phyloP scores from a whole-genome alignment of 2,113 vertebrate genomes.

The Scophthalmus maximus region DNA sequence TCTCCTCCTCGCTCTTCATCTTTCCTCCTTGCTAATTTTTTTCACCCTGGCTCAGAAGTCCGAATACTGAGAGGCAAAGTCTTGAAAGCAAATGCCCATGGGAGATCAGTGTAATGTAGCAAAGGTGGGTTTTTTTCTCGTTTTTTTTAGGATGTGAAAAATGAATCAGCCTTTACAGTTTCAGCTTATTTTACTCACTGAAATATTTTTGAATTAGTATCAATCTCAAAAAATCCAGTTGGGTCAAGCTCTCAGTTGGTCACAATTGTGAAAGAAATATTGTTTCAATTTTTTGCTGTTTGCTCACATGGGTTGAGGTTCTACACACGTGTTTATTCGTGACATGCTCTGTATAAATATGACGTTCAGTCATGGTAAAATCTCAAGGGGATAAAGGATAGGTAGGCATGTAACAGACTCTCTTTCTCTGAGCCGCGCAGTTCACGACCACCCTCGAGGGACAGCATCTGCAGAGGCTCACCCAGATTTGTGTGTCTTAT shows the following conservation, averaged over 20 bases:
- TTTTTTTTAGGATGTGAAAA: background rate
- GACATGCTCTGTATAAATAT: background rate
- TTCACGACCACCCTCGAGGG: slow-evolving; percentile 57
- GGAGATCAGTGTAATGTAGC: background rate
- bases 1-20: slow-evolving; percentile 51
- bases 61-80: background rate
- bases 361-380: background rate
- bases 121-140: background rate
- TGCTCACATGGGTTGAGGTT: no score
- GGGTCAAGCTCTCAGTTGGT: no score
- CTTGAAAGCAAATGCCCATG: slow-evolving; percentile 1
- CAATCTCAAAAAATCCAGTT: background rate
- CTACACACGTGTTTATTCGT: background rate
- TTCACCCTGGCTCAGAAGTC: slow-evolving; percentile 13
- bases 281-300: no score
- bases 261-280: no score
- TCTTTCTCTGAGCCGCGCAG: slow-evolving; percentile 9
- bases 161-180: background rate
- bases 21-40: slow-evolving; percentile 34
- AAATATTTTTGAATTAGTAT: background rate
- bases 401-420: slow-evolving; percentile 37
- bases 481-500: slow-evolving; percentile 74
- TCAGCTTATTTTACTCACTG: background rate
- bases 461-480: slow-evolving; percentile 72
- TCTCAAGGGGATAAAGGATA: slow-evolving; percentile 10